phyloP scores from a whole-genome alignment of 37 sponge, comb jelly and placozoan genomes.

The Haliclona indistincta region DNA sequence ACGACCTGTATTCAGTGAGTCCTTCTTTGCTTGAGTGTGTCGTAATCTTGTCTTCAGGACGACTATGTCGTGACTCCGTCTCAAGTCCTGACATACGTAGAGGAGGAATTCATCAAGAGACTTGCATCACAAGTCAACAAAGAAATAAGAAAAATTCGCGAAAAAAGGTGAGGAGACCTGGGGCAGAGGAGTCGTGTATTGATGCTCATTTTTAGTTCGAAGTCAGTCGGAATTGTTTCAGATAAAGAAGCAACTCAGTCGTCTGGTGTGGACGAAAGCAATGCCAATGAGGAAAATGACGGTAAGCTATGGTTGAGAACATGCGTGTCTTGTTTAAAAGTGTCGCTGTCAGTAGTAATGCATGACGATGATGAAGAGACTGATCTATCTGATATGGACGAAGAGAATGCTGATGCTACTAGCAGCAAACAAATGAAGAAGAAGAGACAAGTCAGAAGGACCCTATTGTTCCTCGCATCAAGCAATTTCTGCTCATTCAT shows the following conservation, averaged over 20 bases:
- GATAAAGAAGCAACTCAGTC: neutral
- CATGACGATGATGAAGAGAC: slow-evolving; percentile 66
- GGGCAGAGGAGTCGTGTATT: neutral
- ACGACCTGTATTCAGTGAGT: neutral
- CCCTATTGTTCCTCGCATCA: neutral
- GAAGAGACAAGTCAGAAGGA: slow-evolving; percentile 30
- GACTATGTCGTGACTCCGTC: slow-evolving; percentile 58
- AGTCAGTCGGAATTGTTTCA: neutral
- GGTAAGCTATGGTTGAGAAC: neutral
- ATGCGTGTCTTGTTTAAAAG: neutral
- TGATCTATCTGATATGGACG: slow-evolving; percentile 48
- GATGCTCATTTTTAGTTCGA: too few relatives aligned
- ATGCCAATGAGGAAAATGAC: neutral
- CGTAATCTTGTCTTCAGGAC: slow-evolving; percentile 19
- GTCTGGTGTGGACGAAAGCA: neutral
- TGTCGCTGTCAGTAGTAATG: neutral
- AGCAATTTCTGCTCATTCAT: too few relatives aligned
- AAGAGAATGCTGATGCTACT: slow-evolving; percentile 43
- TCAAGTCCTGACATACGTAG: slow-evolving; percentile 41
- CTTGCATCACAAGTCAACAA: slow-evolving; percentile 49
- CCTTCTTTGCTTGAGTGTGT: neutral
- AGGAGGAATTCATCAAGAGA: slow-evolving; percentile 57
- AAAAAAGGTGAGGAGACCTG: slow-evolving; percentile 44
- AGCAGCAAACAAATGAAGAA: slow-evolving; percentile 19
- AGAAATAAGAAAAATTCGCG: slow-evolving; percentile 47